Conservation (phyloP, 2,888 invertebrate species). For the Cataglyphis rosenhaueri region DNA sequence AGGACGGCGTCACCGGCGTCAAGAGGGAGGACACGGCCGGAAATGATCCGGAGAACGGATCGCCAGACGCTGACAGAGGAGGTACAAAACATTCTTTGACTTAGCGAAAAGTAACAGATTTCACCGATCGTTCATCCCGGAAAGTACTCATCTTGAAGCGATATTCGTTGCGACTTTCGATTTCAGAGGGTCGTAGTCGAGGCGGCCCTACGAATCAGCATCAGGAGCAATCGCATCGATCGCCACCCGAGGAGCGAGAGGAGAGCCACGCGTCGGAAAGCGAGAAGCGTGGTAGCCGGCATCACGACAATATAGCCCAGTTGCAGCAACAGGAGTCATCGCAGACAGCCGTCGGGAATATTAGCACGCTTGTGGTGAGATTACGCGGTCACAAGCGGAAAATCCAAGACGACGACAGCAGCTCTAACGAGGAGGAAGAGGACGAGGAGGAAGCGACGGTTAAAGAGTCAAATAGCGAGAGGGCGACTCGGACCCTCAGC, state of each 20-base stretch:
- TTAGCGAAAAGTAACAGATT: slow-evolving; percentile 1
- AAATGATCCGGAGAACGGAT: slow-evolving; percentile 95
- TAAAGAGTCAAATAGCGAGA: slow-evolving; percentile 84
- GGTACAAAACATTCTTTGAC: slow-evolving; percentile 82
- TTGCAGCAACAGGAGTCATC: slow-evolving; percentile 84
- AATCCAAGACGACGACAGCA: slow-evolving; percentile 84
- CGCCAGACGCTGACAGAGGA: slow-evolving; percentile 93
- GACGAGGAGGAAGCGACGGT: slow-evolving; percentile 85
- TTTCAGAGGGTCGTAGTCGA: slow-evolving; percentile 87
- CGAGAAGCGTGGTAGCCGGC: slow-evolving; percentile 86
- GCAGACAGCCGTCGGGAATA: slow-evolving; percentile 76
- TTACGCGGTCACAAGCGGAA: slow-evolving; percentile 88
- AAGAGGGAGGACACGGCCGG: slow-evolving; percentile 92
- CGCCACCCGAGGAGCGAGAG: slow-evolving; percentile 86
- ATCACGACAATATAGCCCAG: slow-evolving; percentile 86
- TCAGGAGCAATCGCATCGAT: slow-evolving; percentile 85
- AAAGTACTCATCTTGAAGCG: slow-evolving; percentile 25
- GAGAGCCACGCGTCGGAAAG: slow-evolving; percentile 86
- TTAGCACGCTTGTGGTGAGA: slow-evolving; percentile 77
- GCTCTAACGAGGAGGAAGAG: slow-evolving; percentile 83
- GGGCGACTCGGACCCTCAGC: slow-evolving; percentile 86
- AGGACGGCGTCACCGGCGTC: slow-evolving; percentile 92
- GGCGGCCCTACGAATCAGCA: slow-evolving; percentile 87
- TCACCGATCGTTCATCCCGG: not conserved
- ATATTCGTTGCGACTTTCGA: slow-evolving; percentile 45